Evolutionary conservation across 2,888 invertebrate species (phyloP), one percentile per base, ranked within the genome.

Genomic region (Tortricodes alternella): DNA sequence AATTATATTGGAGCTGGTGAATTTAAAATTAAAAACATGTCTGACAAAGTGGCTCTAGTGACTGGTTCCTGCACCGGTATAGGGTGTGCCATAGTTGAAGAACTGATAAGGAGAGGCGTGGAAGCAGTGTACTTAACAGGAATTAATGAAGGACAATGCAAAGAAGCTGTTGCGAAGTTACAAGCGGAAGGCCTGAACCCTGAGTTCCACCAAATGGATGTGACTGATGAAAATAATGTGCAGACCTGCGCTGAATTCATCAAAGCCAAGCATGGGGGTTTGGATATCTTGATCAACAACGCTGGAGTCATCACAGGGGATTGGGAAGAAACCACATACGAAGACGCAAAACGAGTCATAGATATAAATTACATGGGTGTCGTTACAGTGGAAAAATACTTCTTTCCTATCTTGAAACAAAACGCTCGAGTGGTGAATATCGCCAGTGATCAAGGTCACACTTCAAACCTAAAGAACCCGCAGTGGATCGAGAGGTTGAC

Each of bases 31-130:
- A 41, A 15, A 8, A 67, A 62, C 43, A 77, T 76, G 74, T 50
- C 62, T n/a, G 50, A 55, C 15, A 78, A 74, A 66, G 66, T 78
- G 3, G 75, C 77, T 15, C 63, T 76, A 2, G 93, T 94, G 3
- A 94, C 94, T n/a, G 94, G 94, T 18, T 80, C 89, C 5, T 94
- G 94, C 71, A 93, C 93, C 78, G 94, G 94, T 0, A 93, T 94
- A 59, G 94, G 94, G 6, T 93, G 84, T 68, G 92, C 85, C 0
- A 93, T 93, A 53, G 93, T 93, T 0, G 92, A 91, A 74, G 92
- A 89, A 5, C 73, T 94, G 7, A 93, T 93, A 62, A 79, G 90
- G 65, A 83, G 92, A 66, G 94, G 92, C 66, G 80, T 93, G 59
- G 94, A 93, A 2, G 80, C 82, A 53, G 94, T 95, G 0, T 94